Base-by-base conservation (phyloP, 2,797 vertebrate genomes). In the Chelmon rostratus region DNA sequence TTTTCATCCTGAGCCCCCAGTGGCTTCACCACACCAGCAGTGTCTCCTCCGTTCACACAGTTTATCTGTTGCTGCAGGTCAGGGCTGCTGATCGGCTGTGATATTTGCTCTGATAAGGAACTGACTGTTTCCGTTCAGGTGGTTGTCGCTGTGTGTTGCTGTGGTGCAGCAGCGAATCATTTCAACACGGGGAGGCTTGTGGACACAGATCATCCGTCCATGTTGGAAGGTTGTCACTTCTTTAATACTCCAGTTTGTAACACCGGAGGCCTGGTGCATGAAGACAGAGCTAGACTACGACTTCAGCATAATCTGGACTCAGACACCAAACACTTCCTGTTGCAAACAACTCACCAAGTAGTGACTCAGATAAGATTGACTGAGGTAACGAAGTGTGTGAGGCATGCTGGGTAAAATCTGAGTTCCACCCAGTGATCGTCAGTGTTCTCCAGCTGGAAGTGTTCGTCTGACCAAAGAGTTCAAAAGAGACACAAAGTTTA, bases 91-190 rank as follows among this genome's bases (percentile, higher is more conserved):
- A 23, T 37, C 16, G 76, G 5, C 52, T 44, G 57, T 35, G 56
- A 44, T 28, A 19, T 44, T 68, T 21, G 2, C 10, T 1, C 33
- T 53, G 66, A 70, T 47, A 5, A 19, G 72, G 58, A 70, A 37
- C 53, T 1, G 66, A 15, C 18, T 31, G 44, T 28, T 59, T n/a
- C n/a, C n/a, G n/a, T n/a, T 58, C 66, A 70, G 78, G 66, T 69
- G 66, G 35, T 13, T 70, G 66, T 70, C 44, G 11, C 52, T 38
- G 59, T 19, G 65, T n/a, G 40, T 64, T 35, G 57, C n/a, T n/a
- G n/a, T n/a, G n/a, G n/a, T n/a, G n/a, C n/a, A n/a, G n/a, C n/a
- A n/a, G n/a, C n/a, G n/a, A n/a, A n/a, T n/a, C n/a, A n/a, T n/a
- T n/a, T n/a, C n/a, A n/a, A 31, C 50, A 9, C 35, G 1, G 44